Evolutionary conservation across 2,797 vertebrate species (phyloP).

Genomic region (Limnodromus scolopaceus): DNA sequence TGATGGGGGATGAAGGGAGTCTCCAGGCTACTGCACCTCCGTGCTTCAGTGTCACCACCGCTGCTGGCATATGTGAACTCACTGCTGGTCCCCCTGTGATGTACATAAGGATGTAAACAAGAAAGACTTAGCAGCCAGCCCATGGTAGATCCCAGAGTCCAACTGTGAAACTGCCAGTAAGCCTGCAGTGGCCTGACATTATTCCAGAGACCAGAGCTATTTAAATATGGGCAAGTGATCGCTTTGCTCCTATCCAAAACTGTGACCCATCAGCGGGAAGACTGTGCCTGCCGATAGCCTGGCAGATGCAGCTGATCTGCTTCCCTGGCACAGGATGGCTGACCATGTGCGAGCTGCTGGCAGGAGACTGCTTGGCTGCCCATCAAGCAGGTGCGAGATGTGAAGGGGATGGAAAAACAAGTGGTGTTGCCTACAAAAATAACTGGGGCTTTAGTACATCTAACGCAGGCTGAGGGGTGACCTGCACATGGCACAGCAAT

Average conservation of each 20-base stretch:
- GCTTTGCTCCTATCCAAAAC: neutral
- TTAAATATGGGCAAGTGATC: neutral
- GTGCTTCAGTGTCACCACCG: neutral
- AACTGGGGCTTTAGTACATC: neutral
- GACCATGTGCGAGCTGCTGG: neutral
- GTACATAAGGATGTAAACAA: neutral
- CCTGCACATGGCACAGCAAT: neutral
- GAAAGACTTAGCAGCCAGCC: neutral
- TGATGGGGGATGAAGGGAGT: neutral
- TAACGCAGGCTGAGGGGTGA: neutral
- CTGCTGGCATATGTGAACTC: accelerated
- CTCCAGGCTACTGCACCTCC: neutral
- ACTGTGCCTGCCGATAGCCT: neutral
- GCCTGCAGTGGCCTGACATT: neutral
- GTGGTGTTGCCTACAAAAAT: neutral
- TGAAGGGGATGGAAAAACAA: neutral
- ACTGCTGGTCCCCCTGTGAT: too few species aligned
- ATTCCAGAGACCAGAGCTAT: neutral
- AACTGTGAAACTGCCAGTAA: neutral
- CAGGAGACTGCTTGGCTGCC: neutral
- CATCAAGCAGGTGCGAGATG: neutral
- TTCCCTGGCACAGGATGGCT: accelerated
- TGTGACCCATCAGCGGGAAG: neutral
- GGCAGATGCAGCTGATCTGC: neutral
- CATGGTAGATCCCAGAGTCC: neutral